These are phyloP conservation scores for Hedya salicella DNA, from an alignment of 2,888 invertebrate genomes.

Conservation along the genomic window DNA sequence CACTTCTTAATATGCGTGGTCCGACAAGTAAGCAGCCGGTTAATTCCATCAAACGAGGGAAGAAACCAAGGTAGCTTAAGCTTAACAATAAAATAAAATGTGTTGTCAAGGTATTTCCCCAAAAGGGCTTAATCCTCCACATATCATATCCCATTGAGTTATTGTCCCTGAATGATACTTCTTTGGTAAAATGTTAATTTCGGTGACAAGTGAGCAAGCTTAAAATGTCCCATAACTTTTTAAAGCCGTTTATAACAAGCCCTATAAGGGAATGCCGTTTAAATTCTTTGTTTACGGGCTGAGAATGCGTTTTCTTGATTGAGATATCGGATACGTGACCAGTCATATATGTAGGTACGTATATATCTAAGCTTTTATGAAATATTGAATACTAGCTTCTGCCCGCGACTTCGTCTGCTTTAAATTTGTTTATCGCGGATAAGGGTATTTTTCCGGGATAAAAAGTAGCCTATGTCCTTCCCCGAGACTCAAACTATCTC, in stretches of 20 bases:
- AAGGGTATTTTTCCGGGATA: no score
- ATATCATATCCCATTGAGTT: conserved; percentile 29
- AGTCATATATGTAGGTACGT: no score
- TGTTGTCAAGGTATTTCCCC: not conserved
- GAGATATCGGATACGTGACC: conserved; percentile 27
- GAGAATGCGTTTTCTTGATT: conserved; percentile 21
- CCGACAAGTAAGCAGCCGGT: no score
- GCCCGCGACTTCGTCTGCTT: no score
- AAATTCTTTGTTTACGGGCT: conserved; percentile 22
- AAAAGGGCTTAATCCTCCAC: conserved; percentile 17
- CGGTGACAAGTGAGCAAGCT: conserved; percentile 17
- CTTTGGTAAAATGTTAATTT: conserved; percentile 22
- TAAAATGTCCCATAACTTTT: conserved; percentile 26
- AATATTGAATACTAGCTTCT: no score
- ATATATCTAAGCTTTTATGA: no score
- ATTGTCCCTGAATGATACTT: conserved; percentile 14
- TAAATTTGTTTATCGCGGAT: no score
- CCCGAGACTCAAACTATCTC: no score
- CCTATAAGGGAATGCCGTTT: conserved; percentile 22
- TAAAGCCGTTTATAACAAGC: conserved; percentile 22
- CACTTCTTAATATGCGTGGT: no score
- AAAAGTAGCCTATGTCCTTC: no score
- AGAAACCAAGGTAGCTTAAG: not conserved
- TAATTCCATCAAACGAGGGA: no score
- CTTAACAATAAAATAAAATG: conserved; percentile 9